phyloP scores from a whole-genome alignment of 2,888 invertebrate species.

The Pyralis farinalis region DNA sequence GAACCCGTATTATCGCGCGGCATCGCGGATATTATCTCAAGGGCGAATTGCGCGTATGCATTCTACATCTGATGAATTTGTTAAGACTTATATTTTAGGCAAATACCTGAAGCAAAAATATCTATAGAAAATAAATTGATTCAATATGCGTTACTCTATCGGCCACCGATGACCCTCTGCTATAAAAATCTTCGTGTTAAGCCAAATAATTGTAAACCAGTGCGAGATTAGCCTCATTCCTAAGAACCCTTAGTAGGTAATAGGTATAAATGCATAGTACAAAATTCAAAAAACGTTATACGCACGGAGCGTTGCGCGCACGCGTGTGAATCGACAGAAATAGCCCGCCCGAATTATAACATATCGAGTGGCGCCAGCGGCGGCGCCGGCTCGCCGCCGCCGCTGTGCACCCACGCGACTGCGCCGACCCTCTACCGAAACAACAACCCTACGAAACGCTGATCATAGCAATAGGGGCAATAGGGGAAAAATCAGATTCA shows the following conservation, averaged over 20 bases:
- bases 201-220: no score
- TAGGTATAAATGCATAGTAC: constrained; percentile 13
- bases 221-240: no score
- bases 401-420: constrained; percentile 25
- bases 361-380: constrained; percentile 67
- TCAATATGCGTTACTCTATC: no score
- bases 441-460: constrained; percentile 21
- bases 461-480: constrained; percentile 19
- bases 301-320: constrained; percentile 53
- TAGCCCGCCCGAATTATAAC: constrained; percentile 76
- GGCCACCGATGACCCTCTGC: no score
- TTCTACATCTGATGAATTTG: constrained; percentile 2
- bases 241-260: no score
- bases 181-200: no score
- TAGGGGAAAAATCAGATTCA: no score
- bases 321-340: constrained; percentile 75
- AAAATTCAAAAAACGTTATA: constrained; percentile 58
- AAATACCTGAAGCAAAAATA: no score
- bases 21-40: constrained; percentile 21
- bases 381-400: constrained; percentile 64
- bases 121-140: no score
- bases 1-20: constrained; percentile 15
- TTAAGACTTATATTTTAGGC: not conserved
- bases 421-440: constrained; percentile 17
- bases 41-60: constrained; percentile 12